Percentiles rank a stretch among this genome's conserved stretches.
phyloP scores from a whole-genome alignment of 2,797 vertebrate species.

The Acrossocheilus fasciatus region DNA sequence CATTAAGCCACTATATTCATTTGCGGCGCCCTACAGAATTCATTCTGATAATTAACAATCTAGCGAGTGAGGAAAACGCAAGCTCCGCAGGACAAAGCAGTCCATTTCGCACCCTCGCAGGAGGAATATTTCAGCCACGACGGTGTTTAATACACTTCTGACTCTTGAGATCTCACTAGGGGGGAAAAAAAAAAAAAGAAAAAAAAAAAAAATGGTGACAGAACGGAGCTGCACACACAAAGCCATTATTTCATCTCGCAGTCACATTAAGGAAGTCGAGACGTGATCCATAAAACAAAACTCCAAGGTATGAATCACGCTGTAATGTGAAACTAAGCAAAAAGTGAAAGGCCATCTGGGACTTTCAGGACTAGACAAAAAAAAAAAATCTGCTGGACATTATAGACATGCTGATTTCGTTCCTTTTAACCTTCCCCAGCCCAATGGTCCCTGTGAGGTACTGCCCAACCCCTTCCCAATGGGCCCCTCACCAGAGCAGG shows the following conservation, averaged over 20 bases:
- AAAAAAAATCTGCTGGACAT: conserved; percentile 20
- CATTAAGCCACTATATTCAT: conserved; percentile 52
- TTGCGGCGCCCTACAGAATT: conserved; percentile 42
- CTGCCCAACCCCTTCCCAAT: conserved; percentile 22
- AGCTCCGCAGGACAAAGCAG: conserved; percentile 1
- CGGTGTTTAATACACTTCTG: conserved; percentile 30
- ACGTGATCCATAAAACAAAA: conserved; percentile 35
- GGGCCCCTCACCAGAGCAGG: conserved; percentile 49
- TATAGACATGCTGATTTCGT: conserved; percentile 19
- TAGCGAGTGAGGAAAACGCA: conserved; percentile 30
- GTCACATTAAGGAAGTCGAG: conserved; percentile 14
- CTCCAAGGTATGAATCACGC: conserved; percentile 1
- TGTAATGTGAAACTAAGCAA: conserved; percentile 18
- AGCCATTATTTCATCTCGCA: not conserved
- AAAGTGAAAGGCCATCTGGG: conserved; percentile 21
- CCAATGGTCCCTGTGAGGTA: not conserved
- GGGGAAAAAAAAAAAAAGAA: not conserved
- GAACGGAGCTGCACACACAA: not conserved
- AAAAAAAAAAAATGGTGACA: not conserved
- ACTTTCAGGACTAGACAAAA: conserved; percentile 6
- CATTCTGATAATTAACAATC: conserved; percentile 53
- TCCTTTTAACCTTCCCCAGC: conserved; percentile 34
- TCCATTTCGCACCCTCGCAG: not conserved
- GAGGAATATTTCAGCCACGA: conserved; percentile 13
- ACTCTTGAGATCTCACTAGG: conserved; percentile 12